phyloP scores from a whole-genome alignment of 2,888 invertebrate species.

The Metopia argyrocephala region DNA sequence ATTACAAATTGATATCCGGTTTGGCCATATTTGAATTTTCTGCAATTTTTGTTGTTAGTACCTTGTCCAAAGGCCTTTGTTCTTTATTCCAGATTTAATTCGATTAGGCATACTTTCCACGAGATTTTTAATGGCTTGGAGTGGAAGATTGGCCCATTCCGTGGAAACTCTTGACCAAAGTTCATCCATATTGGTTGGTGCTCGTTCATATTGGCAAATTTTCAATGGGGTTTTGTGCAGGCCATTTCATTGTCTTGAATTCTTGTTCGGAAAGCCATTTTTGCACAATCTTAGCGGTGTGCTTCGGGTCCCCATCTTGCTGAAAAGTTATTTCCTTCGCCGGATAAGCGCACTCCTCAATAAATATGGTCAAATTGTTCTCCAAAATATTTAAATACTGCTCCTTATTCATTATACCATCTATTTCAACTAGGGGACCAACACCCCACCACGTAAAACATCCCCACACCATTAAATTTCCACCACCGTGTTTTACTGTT shows the following conservation, averaged over 20 bases:
- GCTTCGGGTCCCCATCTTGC: neutral
- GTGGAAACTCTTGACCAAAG: no score
- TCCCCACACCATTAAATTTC: constrained; percentile 33
- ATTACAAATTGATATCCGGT: no score
- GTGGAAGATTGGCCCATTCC: no score
- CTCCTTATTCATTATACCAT: constrained; percentile 2
- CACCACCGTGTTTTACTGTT: constrained; percentile 40
- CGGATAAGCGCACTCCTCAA: neutral
- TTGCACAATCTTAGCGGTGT: neutral
- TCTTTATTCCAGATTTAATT: no score
- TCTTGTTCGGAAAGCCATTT: neutral
- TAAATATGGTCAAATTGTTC: neutral
- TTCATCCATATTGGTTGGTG: no score
- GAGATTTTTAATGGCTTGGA: no score
- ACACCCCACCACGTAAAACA: constrained; percentile 36
- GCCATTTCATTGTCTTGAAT: neutral
- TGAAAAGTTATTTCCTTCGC: neutral
- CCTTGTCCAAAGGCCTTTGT: no score
- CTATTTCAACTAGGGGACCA: constrained; percentile 36
- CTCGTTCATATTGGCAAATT: no score
- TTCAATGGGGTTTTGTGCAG: no score
- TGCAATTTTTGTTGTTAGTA: no score
- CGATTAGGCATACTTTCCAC: no score
- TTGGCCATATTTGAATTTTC: no score
- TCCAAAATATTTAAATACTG: neutral